Conservation (phyloP, 2,113 vertebrate species). For the Phyllostomus hastatus region DNA sequence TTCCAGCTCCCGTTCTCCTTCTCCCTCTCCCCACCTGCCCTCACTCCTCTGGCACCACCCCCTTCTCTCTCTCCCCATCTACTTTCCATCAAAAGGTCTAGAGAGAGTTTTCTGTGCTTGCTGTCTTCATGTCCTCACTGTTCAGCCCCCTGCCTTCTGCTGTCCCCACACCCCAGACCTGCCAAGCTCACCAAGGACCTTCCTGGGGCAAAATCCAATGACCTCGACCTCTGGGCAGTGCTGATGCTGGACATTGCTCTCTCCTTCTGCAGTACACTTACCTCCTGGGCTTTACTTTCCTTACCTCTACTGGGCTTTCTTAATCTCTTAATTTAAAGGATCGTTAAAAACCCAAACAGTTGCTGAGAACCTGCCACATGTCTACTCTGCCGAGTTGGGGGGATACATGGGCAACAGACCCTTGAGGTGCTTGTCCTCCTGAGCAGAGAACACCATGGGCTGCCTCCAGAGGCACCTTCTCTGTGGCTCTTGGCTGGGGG, state of each 20-base stretch:
- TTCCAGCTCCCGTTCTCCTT: too few species aligned
- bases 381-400: accelerated
- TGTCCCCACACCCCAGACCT: background rate
- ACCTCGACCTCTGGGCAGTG: background rate
- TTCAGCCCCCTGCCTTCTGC: accelerated
- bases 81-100: background rate
- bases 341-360: background rate
- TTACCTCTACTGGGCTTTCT: background rate
- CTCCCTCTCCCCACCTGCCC: background rate
- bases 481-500: background rate
- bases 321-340: background rate
- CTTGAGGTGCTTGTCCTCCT: background rate
- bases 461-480: background rate
- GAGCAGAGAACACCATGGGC: too few species aligned
- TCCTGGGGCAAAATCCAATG: background rate
- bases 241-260: background rate
- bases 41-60: accelerated
- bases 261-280: background rate
- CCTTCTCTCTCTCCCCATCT: background rate
- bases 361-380: background rate
- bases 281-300: background rate
- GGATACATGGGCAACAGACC: background rate
- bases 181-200: background rate
- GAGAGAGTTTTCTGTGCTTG: background rate
- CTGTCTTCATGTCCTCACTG: background rate